Base-by-base conservation (phyloP, 2,113 vertebrate genomes). In the Balaenoptera acutorostrata region DNA sequence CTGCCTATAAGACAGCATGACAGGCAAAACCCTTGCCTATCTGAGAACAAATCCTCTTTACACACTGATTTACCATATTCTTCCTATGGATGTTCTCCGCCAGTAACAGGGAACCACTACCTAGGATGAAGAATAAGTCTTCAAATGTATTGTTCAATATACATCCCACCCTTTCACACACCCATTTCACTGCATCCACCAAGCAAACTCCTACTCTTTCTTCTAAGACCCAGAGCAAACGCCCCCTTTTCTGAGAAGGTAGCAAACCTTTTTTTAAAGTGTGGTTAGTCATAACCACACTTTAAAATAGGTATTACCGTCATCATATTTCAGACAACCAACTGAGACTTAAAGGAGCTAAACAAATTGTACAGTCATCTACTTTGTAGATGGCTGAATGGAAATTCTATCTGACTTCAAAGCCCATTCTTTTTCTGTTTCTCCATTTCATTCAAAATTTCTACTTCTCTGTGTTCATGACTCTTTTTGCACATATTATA, bases 101-200 rank as follows among this genome's bases (percentile, higher is more conserved):
- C 20, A 59, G 66, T 49, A 64, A 49, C 2, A 94, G 31, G 39
- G 5, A 61, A 61, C 13, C n/a, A 64, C 39, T 59, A 13, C 20
- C 8, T 41, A 55, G 25, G 13, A 23, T 63, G 4, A 82, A 72
- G 49, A 41, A 15, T 33, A 72, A 25, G 3, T 66, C 0, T 59
- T 33, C 1, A 0, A 31, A 23, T 21, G 13, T 23, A 12, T 89
- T 44, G 44, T n/a, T 46, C 0, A 2, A 18, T 27, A 2, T 17
- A 52, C 6, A 29, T 17, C 5, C 23, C 1, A 57, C 1, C 7
- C 52, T 72, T 59, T 75, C 59, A 84, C 3, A 33, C 8, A n/a
- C 14, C 12, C 17, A 63, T 59, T 83, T 88, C 46, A 61, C 25
- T 88, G 2, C 29, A 44, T 44, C 69, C 55, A 46, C 64, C 46